Base-by-base conservation (phyloP, 2,113 vertebrate genomes). In the Orientallactaga bullata region DNA sequence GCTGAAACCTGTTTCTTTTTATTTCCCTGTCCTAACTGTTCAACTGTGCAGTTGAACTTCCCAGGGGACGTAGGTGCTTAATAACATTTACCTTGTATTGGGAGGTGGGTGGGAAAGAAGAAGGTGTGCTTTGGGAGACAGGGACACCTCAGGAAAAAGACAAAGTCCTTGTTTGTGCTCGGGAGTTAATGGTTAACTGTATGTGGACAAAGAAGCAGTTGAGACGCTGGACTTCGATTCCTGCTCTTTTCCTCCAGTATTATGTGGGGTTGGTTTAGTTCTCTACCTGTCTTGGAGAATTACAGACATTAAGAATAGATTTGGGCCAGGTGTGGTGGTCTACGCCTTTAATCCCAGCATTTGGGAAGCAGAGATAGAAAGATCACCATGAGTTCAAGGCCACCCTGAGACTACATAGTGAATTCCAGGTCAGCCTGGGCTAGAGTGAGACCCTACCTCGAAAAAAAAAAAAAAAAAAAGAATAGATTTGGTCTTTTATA, bases 101-200 rank as follows among this genome's bases (percentile, higher is more conserved):
- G 17, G 65, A n/a, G 42, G 10, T 18, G 28, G 58, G 32, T 3
- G n/a, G 28, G n/a, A 32, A 65, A 68, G 63, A 78, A 47, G 28
- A 37, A 42, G 84, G 85, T 88, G 82, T 71, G 24, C 47, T 21
- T 0, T 20, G 16, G 69, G 4, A 35, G 71, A 84, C 17, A 32
- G 39, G 72, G 47, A 42, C 66, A 32, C 28, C 3, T 39, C 26
- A 6, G 51, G 51, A 30, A 21, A 68, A 87, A 87, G 93, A 51
- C 94, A 55, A 95, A 96, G 96, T 94, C 85, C 96, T 85, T 94
- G 94, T 96, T 94, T 96, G 93, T 60, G n/a, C 71, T 20, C 24
- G 79, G 51, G 4, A 42, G 94, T 95, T 95, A 97, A 96, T 95
- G 82, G 37, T 94, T 96, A 95, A 94, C 85, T 74, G 39, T 15